phyloP scores from a whole-genome alignment of 2,113 vertebrate genomes.

The Jaculus jaculus region DNA sequence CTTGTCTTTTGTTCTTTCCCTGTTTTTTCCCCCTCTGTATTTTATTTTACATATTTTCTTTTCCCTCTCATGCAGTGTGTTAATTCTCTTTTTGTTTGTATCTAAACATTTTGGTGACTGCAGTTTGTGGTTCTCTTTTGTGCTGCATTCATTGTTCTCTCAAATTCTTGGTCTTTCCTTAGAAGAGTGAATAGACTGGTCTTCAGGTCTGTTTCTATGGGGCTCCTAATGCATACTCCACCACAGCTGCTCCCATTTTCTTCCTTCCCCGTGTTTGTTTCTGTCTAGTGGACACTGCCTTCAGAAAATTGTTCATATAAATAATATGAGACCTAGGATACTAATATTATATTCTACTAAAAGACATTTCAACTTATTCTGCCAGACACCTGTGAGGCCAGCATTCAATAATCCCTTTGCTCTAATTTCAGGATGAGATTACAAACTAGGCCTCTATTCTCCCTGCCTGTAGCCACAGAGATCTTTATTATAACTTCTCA shows the following conservation, averaged over 20 bases:
- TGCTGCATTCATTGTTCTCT: background rate
- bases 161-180: conserved; percentile 23
- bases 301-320: conserved; percentile 28
- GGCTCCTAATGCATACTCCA: background rate
- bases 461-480: background rate
- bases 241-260: background rate
- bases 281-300: background rate
- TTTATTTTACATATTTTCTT: conserved; percentile 41
- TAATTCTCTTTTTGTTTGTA: conserved; percentile 33
- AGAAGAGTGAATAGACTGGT: conserved; percentile 17
- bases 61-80: background rate
- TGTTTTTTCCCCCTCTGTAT: background rate
- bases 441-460: background rate
- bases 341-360: background rate
- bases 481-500: background rate
- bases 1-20: background rate
- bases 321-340: background rate
- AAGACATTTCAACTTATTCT: background rate
- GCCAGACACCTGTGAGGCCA: background rate
- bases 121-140: conserved; percentile 9
- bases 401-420: background rate
- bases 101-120: background rate
- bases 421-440: background rate
- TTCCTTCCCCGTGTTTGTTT: background rate
- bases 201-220: conserved; percentile 28